Conservation (phyloP, 2,113 vertebrate species). For the Istiophorus platypterus region DNA sequence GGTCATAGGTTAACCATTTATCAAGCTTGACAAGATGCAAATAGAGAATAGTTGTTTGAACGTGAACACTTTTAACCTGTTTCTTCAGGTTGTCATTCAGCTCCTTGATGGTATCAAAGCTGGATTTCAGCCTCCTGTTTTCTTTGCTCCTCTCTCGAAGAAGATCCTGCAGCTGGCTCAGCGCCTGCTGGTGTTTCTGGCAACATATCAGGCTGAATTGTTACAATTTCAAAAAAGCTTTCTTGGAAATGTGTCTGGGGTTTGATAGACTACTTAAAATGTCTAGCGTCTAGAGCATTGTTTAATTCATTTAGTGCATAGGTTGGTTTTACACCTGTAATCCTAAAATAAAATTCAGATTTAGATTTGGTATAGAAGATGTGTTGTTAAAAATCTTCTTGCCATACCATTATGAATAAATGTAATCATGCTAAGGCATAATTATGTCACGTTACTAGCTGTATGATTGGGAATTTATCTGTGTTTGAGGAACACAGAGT, state of each 20-base stretch:
- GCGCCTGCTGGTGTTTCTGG: conserved; percentile 87
- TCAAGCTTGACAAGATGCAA: neutral
- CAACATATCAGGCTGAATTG: neutral
- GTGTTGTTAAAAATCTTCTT: neutral
- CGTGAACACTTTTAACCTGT: conserved; percentile 80
- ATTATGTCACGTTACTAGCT: neutral
- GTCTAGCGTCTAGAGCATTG: neutral
- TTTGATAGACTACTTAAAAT: neutral
- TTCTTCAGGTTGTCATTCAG: conserved; percentile 90
- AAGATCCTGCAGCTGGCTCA: conserved; percentile 84
- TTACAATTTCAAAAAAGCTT: neutral
- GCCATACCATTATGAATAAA: no score
- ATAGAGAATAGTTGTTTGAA: neutral
- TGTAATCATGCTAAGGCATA: neutral
- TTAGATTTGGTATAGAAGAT: neutral
- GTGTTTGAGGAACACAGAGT: neutral
- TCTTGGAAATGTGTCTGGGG: neutral
- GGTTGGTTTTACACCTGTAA: neutral
- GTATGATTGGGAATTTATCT: neutral
- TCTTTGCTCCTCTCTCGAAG: conserved; percentile 88
- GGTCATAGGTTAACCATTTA: neutral
- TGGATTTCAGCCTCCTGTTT: conserved; percentile 89
- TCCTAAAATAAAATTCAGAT: neutral
- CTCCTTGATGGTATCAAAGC: conserved; percentile 90
- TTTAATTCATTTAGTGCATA: neutral